Base-by-base conservation (phyloP, 2,113 vertebrate species). In the Amblyornis subalaris region DNA sequence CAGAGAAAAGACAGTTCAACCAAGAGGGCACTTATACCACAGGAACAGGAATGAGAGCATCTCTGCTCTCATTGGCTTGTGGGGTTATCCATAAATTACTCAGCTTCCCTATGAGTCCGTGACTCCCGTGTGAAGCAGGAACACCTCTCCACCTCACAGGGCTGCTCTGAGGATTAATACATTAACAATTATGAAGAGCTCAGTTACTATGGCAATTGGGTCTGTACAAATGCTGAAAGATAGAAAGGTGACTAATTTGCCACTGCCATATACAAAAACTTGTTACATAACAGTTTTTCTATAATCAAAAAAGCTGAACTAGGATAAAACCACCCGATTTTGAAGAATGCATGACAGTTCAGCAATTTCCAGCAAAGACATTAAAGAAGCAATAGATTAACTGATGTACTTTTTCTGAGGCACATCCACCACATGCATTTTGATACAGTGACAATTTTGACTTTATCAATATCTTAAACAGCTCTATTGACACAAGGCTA, bases 201-300 rank as follows among this genome's bases (percentile, higher is more conserved):
- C 93, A 76, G 94, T 96, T 95, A 94, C 94, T 95, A 95, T 96
- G 94, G 93, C 90, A 97, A 96, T 96, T 51, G 55, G 69, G 91
- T 66, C 91, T 89, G 90, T 33, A 88, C n/a, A 93, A 95, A 93
- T 35, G 45, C 60, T 79, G 85, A 85, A 95, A 93, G 92, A 94
- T 61, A 86, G 94, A 96, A 95, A 97, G 94, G 94, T 95, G 91
- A 94, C 93, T 97, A 91, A 95, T 94, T 94, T 95, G 89, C 53
- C 36, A 85, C 80, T 81, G 73, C 75, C 81, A 85, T 14, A 78
- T 33, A 89, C 48, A 76, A 92, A 92, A 95, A 69, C 57, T 86
- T 51, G 85, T 95, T 94, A 95, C 22, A 78, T 89, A 92, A 93
- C 18, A 53, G 45, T n/a, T 80, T 80, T 60, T 31, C 75, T 47